These are phyloP conservation scores for Rhinoptilus africanus DNA, from an alignment of 2,113 vertebrate genomes.

Conservation along the genomic window DNA sequence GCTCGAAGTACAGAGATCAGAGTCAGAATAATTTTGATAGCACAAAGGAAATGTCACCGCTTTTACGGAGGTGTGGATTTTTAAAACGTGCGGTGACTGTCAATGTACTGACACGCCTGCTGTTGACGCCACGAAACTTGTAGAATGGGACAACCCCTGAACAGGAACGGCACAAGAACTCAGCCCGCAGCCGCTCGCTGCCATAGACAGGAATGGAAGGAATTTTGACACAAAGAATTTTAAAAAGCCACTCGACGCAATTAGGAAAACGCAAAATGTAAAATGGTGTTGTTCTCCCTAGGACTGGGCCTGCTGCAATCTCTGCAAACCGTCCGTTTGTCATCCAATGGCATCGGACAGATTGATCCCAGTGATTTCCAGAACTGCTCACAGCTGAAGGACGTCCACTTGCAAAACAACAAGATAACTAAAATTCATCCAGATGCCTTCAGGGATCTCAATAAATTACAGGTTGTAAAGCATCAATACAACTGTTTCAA, in stretches of 20 bases:
- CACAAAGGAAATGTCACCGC: neutral
- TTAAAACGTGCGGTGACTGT: neutral
- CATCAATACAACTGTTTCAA: neutral
- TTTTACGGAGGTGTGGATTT: neutral
- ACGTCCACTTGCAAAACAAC: slow-evolving; percentile 81
- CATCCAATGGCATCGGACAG: slow-evolving; percentile 79
- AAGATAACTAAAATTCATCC: slow-evolving; percentile 78
- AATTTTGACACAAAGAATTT: neutral
- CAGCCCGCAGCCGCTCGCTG: neutral
- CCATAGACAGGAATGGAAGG: neutral
- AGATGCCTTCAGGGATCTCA: slow-evolving; percentile 76
- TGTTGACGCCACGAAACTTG: neutral
- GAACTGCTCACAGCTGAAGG: slow-evolving; percentile 75
- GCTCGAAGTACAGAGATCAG: neutral
- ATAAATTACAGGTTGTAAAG: slow-evolving; percentile 78
- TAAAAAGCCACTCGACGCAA: neutral
- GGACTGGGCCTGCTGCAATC: slow-evolving; percentile 67
- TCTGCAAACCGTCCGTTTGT: slow-evolving; percentile 78
- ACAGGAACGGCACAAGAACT: neutral
- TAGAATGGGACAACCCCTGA: neutral
- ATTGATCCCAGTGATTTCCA: slow-evolving; percentile 70
- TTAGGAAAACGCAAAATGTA: neutral
- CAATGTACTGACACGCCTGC: neutral
- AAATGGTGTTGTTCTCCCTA: slow-evolving; percentile 28
- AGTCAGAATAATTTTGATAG: neutral